Evolutionary conservation across 37 sponge, comb jelly and placozoan species (phyloP).

Genomic region (Corticium candelabrum): DNA sequence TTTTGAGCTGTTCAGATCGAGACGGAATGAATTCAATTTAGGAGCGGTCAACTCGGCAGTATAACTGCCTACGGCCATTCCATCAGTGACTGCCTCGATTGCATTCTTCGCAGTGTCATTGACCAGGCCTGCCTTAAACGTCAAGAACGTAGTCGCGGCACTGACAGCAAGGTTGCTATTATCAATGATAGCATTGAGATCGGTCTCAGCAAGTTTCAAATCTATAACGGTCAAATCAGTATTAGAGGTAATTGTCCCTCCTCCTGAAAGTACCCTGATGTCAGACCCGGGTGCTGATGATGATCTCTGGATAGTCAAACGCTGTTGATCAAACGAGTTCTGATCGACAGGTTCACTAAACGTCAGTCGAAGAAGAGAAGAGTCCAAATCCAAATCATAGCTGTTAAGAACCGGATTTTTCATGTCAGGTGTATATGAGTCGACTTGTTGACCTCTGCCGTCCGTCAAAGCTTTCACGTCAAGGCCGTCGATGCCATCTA

Average conservation of each 20-base stretch:
- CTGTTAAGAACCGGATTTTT: slow-evolving; percentile 26
- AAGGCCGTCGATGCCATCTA: slow-evolving; percentile 36
- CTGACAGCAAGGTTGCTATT: slow-evolving; percentile 48
- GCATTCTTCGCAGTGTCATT: slow-evolving; percentile 38
- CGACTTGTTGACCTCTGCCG: slow-evolving; percentile 42
- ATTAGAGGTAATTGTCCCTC: slow-evolving; percentile 18
- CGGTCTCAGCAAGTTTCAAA: slow-evolving; percentile 25
- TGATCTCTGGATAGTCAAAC: too few relatives aligned
- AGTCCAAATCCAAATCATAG: slow-evolving; percentile 57
- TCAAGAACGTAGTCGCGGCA: slow-evolving; percentile 39
- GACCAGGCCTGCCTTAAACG: slow-evolving; percentile 34
- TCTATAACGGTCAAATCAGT: slow-evolving; percentile 25
- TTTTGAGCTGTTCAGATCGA: slow-evolving; percentile 57
- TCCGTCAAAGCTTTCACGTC: slow-evolving; percentile 28
- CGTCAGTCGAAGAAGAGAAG: slow-evolving; percentile 41
- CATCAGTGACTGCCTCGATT: slow-evolving; percentile 3
- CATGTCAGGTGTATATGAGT: slow-evolving; percentile 30
- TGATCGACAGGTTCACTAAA: slow-evolving; percentile 72
- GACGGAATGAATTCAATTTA: slow-evolving; percentile 40
- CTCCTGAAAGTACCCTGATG: slow-evolving; percentile 21
- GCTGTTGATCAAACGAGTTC: slow-evolving; percentile 25
- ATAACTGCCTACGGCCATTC: slow-evolving; percentile 16
- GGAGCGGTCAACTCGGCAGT: slow-evolving; percentile 61
- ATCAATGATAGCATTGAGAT: slow-evolving; percentile 32
- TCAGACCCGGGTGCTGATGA: slow-evolving; percentile 10